Percentiles rank a stretch among this genome's conserved stretches.
These are phyloP conservation scores for Zaprionus gabonicus DNA, from an alignment of 1,140 invertebrate genomes.

Conservation along the genomic window DNA sequence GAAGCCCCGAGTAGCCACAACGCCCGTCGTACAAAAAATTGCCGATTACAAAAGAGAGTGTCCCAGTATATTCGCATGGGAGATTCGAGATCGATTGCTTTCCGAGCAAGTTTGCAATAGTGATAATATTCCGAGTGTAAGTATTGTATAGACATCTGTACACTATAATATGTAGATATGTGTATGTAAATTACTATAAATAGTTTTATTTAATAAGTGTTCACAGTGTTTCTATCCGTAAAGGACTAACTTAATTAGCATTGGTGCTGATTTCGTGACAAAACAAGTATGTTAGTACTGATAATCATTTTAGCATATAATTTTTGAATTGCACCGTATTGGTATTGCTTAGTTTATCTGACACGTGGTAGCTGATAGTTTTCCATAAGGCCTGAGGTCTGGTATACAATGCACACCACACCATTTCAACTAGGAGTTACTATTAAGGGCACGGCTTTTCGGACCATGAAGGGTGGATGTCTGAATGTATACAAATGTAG, in stretches of 20 bases:
- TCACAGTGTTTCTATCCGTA: too few species aligned
- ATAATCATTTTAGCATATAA: too few species aligned
- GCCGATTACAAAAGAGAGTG: slow-evolving; percentile 98
- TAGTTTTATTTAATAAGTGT: too few species aligned
- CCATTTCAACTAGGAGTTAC: background rate
- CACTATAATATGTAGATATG: background rate
- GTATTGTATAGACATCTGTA: slow-evolving; percentile 85
- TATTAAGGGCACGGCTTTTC: background rate
- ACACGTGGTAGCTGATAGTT: too few species aligned
- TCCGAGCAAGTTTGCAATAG: slow-evolving; percentile 99
- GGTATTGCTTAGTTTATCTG: too few species aligned
- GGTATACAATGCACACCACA: too few species aligned
- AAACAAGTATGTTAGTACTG: too few species aligned
- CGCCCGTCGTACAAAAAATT: slow-evolving; percentile 96
- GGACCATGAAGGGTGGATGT: background rate
- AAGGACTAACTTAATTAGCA: too few species aligned
- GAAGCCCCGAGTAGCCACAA: slow-evolving; percentile 98
- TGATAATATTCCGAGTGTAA: slow-evolving; percentile 99
- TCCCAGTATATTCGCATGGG: slow-evolving; percentile 99
- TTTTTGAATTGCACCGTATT: too few species aligned
- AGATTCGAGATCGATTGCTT: slow-evolving; percentile 97
- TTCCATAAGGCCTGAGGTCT: too few species aligned
- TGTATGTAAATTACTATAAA: too few species aligned
- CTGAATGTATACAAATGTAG: background rate
- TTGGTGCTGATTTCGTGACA: too few species aligned